Percentiles rank a stretch among this genome's conserved stretches.
Conservation (phyloP, 2,888 invertebrate species). For the Thysanoteuthis rhombus region DNA sequence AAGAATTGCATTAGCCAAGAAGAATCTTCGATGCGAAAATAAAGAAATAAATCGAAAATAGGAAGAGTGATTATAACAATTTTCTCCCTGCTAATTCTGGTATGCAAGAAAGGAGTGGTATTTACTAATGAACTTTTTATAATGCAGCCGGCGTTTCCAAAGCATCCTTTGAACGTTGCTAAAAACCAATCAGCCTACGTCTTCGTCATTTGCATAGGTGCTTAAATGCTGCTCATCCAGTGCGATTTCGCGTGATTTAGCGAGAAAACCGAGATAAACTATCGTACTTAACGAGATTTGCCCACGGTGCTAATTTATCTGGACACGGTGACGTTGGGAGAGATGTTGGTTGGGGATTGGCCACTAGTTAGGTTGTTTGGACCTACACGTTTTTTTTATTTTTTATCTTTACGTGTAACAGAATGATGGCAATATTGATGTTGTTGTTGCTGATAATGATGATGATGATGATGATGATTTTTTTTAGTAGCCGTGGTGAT, state of each 20-base stretch:
- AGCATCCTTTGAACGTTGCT: background rate
- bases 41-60: background rate
- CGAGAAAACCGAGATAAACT: background rate
- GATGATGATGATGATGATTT: too few relatives aligned
- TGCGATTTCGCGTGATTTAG: background rate
- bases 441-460: too few relatives aligned
- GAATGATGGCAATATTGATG: background rate
- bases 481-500: too few relatives aligned
- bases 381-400: background rate
- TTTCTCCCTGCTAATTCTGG: background rate
- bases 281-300: conserved; percentile 12
- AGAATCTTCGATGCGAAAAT: background rate
- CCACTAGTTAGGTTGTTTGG: background rate
- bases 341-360: background rate
- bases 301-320: background rate
- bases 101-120: background rate
- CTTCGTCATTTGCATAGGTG: background rate
- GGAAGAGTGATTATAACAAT: background rate
- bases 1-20: too few relatives aligned
- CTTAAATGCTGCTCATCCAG: background rate
- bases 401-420: background rate
- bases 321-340: background rate
- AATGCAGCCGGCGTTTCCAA: background rate
- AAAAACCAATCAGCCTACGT: background rate
- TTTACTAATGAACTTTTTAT: conserved; percentile 12